phyloP scores from a whole-genome alignment of 2,113 vertebrate genomes.

The Ophiodon elongatus region DNA sequence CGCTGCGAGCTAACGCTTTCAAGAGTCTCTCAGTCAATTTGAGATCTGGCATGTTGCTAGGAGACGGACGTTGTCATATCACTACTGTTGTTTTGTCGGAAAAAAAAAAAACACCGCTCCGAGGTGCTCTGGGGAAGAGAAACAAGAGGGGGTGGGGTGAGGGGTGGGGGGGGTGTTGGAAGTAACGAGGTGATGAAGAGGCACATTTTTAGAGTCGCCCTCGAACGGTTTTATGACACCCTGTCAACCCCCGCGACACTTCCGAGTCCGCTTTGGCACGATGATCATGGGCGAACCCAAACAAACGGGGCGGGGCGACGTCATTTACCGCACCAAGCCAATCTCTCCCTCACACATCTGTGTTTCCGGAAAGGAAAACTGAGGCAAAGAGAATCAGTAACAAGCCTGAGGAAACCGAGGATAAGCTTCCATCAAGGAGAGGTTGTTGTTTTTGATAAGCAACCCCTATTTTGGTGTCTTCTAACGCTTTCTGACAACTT shows the following conservation, averaged over 20 bases:
- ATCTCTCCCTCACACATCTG: constrained; percentile 1
- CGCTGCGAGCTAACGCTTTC: constrained; percentile 50
- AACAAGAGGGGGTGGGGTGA: too few relatives aligned
- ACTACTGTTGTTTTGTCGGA: constrained; percentile 37
- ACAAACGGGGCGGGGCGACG: constrained; percentile 18
- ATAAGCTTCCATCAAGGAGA: too few relatives aligned
- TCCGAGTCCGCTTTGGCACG: background rate
- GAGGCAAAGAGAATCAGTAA: constrained; percentile 6
- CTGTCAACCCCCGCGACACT: constrained; percentile 34
- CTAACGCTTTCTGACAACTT: constrained; percentile 21
- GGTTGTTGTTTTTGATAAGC: too few relatives aligned
- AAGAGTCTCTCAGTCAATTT: constrained; percentile 45
- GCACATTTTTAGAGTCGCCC: constrained; percentile 44
- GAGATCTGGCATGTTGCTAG: constrained; percentile 38
- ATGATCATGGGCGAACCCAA: constrained; percentile 40
- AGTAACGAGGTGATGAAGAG: constrained; percentile 4
- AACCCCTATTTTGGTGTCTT: background rate
- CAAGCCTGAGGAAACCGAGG: constrained; percentile 14
- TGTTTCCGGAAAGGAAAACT: background rate
- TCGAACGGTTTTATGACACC: constrained; percentile 49
- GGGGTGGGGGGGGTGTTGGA: constrained; percentile 1
- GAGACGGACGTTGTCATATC: constrained; percentile 44
- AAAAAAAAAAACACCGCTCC: background rate
- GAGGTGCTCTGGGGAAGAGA: background rate
- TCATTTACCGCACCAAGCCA: constrained; percentile 4